Conservation (phyloP, 2,113 vertebrate genomes). For the Oreochromis aureus region DNA sequence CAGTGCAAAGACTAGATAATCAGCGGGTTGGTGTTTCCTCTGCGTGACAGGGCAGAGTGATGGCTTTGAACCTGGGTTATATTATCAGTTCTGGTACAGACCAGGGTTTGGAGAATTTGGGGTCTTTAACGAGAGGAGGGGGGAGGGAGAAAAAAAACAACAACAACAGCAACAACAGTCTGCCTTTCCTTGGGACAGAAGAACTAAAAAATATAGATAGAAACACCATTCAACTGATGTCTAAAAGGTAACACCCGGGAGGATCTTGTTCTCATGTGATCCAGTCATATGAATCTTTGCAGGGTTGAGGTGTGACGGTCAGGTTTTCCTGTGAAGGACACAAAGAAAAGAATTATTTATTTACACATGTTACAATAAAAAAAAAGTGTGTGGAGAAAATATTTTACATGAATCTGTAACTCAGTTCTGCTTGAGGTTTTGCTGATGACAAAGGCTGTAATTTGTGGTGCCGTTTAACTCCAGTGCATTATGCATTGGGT, state of each 20-base stretch:
- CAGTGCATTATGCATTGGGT: not conserved
- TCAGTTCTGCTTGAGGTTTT: not conserved
- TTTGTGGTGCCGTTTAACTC: not conserved
- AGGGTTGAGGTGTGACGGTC: constrained; percentile 80
- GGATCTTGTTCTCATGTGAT: constrained; percentile 85
- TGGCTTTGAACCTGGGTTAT: constrained; percentile 81
- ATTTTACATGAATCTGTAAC: not conserved
- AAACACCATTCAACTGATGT: constrained; percentile 98
- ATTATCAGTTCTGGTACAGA: constrained; percentile 65
- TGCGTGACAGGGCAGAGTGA: constrained; percentile 59
- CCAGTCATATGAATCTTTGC: constrained; percentile 89
- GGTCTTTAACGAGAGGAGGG: constrained; percentile 25
- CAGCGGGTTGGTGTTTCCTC: constrained; percentile 63
- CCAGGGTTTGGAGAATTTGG: constrained; percentile 55
- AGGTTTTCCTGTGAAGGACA: constrained; percentile 72
- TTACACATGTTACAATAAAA: not conserved
- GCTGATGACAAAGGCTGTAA: not conserved
- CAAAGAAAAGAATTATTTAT: not conserved
- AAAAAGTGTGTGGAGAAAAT: not conserved
- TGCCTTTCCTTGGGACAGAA: constrained; percentile 77
- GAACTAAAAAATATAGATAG: constrained; percentile 78
- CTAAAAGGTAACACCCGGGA: constrained; percentile 73
- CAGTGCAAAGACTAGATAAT: constrained; percentile 73
- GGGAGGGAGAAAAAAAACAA: constrained; percentile 10
- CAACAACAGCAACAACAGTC: constrained; percentile 49